Evolutionary conservation across 1,140 invertebrate genomes (phyloP).

Genomic region (Platyscapa corneri): DNA sequence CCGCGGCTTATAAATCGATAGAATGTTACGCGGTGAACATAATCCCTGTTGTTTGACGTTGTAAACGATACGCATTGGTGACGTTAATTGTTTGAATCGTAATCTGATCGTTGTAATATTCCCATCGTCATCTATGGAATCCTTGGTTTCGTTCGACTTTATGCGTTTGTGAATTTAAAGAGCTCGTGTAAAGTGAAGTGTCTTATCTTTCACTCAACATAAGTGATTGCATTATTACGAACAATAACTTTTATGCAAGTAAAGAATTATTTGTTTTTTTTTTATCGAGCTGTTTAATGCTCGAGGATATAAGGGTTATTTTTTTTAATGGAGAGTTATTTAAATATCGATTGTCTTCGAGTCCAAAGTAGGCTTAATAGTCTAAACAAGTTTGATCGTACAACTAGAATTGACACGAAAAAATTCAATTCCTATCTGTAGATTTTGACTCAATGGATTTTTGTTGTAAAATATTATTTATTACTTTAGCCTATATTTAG

Average conservation of each 20-base stretch:
- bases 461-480: too few relatives aligned
- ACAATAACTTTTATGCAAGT: not conserved
- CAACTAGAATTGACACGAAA: too few relatives aligned
- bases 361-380: too few relatives aligned
- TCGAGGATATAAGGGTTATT: too few relatives aligned
- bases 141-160: not conserved
- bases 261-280: not conserved
- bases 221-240: not conserved
- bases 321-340: too few relatives aligned
- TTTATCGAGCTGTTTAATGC: too few relatives aligned
- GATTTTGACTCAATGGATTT: too few relatives aligned
- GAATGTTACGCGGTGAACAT: not conserved
- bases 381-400: too few relatives aligned
- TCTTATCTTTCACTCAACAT: not conserved
- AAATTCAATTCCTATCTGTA: too few relatives aligned
- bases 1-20: not conserved
- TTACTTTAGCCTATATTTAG: too few relatives aligned
- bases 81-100: not conserved
- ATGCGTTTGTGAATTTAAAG: not conserved
- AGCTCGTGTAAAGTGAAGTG: not conserved
- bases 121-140: not conserved
- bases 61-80: not conserved
- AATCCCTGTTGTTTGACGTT: not conserved
- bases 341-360: too few relatives aligned
- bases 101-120: not conserved